Evolutionary conservation across 92 coral and sea anemone genomes (phyloP), one percentile per base, ranked within the genome.

Genomic region (Actinostola sp.): DNA sequence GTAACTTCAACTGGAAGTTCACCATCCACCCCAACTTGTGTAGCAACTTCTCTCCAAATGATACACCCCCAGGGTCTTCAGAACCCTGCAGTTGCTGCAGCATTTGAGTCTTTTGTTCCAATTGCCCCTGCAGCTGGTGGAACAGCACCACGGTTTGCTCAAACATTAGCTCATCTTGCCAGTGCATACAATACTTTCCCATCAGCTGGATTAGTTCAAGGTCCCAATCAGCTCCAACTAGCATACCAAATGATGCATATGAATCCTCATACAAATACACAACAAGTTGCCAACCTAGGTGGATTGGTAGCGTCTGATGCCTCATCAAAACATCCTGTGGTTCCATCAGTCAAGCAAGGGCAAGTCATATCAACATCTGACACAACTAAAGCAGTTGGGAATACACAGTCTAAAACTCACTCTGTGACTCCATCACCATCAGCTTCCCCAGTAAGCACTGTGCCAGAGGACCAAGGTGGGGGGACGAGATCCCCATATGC

Each of bases 41-140:
- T 80, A 12, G 80, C 73, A 3, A 65, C 92, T 9, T 61, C 90
- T 38, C 74, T 92, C 8, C 71, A 70, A 38, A 66, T 84, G 63
- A 81, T 81, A 25, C 80, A 75, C 26, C 71, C 61, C 1, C 80
- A 73, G 31, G 42, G 34, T 39, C 34, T 66, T 50, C 83, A 70
- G 66, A 86, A 86, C 44, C 83, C 97, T 35, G 99, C 99, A n/a
- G 87, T 95, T 66, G 99, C 99, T 9, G 99, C 99, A 3, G 97
- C 97, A 50, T 92, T 84, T 63, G 97, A 90, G 48, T 92, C 99
- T 9, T 95, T 92, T 75, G 99, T 95, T 11, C 93, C 99, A 10
- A 95, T 95, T 52, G 97, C 97, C 15, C 97, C 97, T 23, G 97
- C 97, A 70, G 89, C 99, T n/a, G 83, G 92, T n/a, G 97, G 88